Conservation (phyloP, 30 jellyfish, hydroid and myxozoan species). For the Aurelia sp. region DNA sequence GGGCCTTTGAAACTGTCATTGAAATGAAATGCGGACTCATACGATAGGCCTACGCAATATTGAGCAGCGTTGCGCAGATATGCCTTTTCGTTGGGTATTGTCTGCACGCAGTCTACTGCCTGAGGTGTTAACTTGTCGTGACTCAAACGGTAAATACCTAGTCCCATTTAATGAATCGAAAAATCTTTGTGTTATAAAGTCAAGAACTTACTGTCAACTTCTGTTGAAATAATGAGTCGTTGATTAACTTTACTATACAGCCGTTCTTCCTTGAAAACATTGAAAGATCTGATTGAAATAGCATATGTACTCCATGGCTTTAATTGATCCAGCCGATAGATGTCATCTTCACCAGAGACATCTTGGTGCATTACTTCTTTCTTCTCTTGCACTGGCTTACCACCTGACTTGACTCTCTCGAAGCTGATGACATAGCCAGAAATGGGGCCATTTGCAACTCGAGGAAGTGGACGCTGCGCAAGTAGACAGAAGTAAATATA, state of each 20-base stretch:
- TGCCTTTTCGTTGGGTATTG: too few species aligned
- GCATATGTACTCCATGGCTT: constrained; percentile 70
- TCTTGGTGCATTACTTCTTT: constrained; percentile 30
- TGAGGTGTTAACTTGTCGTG: too few species aligned
- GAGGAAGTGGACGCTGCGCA: constrained; percentile 50
- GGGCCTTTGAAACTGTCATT: too few species aligned
- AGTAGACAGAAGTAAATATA: background rate
- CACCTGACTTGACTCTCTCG: constrained; percentile 66
- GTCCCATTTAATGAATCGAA: too few species aligned
- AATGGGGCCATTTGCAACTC: constrained; percentile 60
- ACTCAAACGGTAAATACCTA: too few species aligned
- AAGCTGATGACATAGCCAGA: constrained; percentile 40
- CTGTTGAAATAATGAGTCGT: constrained; percentile 17
- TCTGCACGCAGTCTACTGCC: too few species aligned
- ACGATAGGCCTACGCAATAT: too few species aligned
- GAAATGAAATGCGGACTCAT: too few species aligned
- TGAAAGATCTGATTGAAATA: constrained; percentile 33
- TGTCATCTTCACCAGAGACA: constrained; percentile 38
- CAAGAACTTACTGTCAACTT: constrained; percentile 56
- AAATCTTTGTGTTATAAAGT: too few species aligned
- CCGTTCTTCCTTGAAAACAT: constrained; percentile 26
- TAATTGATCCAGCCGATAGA: constrained; percentile 45
- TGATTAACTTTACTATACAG: constrained; percentile 42
- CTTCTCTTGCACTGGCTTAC: background rate
- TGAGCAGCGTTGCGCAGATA: too few species aligned